Percentiles rank a stretch among this genome's conserved stretches.
phyloP scores from a whole-genome alignment of 2,797 vertebrate species.

The Chaunax sp. region DNA sequence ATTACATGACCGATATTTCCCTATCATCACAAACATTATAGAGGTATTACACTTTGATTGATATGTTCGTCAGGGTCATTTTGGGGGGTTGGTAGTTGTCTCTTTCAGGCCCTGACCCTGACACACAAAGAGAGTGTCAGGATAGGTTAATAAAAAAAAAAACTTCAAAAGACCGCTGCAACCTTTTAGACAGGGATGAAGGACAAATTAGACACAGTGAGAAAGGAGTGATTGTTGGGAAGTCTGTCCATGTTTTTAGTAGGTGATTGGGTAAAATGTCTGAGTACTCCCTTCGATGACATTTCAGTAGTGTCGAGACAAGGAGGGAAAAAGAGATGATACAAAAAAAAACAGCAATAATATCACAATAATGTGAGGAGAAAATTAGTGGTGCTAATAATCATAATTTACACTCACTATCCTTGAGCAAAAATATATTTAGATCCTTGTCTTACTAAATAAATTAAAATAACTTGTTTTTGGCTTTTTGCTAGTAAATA shows the following conservation, averaged over 20 bases:
- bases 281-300: background rate
- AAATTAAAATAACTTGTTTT: too few species aligned
- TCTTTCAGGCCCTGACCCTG: background rate
- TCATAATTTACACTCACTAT: too few species aligned
- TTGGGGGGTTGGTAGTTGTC: background rate
- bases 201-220: background rate
- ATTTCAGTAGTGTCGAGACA: background rate
- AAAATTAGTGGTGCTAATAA: too few species aligned
- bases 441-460: too few species aligned
- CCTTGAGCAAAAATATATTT: too few species aligned
- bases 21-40: background rate
- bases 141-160: background rate
- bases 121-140: background rate
- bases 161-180: background rate
- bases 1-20: background rate
- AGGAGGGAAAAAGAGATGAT: background rate
- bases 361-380: too few species aligned
- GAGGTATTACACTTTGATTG: background rate
- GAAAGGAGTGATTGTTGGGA: constrained; percentile 1
- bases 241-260: background rate
- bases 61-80: background rate
- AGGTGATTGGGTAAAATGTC: background rate
- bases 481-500: too few species aligned
- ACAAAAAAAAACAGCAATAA: background rate
- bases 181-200: background rate